Conservation (phyloP, 2,888 invertebrate species). For the Drosophila picticornis region DNA sequence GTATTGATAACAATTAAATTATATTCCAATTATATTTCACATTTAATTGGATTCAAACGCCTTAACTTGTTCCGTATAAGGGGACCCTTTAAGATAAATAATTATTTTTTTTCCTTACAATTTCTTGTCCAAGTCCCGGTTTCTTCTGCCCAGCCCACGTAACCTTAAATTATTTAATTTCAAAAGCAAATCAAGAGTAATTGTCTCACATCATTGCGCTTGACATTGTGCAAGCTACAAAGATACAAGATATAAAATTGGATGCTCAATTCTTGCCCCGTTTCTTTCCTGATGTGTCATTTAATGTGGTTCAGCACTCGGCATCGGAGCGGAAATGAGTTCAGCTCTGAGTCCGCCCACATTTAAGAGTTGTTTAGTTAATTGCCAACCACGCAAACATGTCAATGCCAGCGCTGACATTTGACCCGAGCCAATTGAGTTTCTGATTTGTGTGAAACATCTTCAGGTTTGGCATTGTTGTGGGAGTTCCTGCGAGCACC, state of each 20-base stretch:
- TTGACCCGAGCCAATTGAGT: slow-evolving; percentile 60
- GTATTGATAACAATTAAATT: not conserved
- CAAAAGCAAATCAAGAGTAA: slow-evolving; percentile 66
- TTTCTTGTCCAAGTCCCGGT: not conserved
- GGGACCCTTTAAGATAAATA: not conserved
- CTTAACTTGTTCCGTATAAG: not conserved
- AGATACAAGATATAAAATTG: slow-evolving; percentile 25
- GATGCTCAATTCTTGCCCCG: slow-evolving; percentile 2
- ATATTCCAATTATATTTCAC: not conserved
- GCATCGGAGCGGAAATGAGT: slow-evolving; percentile 68
- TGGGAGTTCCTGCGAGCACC: slow-evolving; percentile 14
- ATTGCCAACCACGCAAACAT: slow-evolving; percentile 65
- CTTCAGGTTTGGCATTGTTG: not conserved
- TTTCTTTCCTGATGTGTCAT: slow-evolving; percentile 24
- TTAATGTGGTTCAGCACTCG: slow-evolving; percentile 12
- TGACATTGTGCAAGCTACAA: slow-evolving; percentile 66
- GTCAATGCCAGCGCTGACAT: slow-evolving; percentile 49
- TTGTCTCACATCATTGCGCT: slow-evolving; percentile 76
- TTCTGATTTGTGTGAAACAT: slow-evolving; percentile 23
- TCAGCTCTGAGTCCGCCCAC: slow-evolving; percentile 38
- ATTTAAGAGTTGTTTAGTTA: slow-evolving; percentile 42
- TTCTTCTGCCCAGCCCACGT: slow-evolving; percentile 5
- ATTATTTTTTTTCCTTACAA: not conserved
- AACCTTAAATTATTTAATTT: slow-evolving; percentile 56
- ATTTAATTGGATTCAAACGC: not conserved